Base-by-base conservation (phyloP, 2,888 invertebrate species). In the Thysanoteuthis rhombus region DNA sequence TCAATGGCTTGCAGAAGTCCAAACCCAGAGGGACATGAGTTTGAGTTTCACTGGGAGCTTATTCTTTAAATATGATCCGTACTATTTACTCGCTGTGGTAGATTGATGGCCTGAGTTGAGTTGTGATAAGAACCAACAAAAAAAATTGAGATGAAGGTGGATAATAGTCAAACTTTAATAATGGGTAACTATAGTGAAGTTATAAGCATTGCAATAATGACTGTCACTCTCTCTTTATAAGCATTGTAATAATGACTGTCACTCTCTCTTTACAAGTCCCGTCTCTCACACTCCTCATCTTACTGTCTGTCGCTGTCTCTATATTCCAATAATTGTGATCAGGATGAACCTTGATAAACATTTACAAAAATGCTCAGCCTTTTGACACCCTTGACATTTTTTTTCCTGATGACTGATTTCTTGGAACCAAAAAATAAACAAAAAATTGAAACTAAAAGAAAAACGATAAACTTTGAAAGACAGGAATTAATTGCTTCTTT, bases 361-460 rank as follows among this genome's bases (percentile, higher is more conserved):
- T 52, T 52, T 52, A 52, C 52, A 52, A 75, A 75, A 75, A 75
- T 75, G 75, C 75, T 36, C 75, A 75, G 75, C 75, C 75, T 75
- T 58, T n/a, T 75, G 75, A 75, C 75, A 75, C n/a, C 25, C n/a
- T 36, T 75, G 75, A 75, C 75, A 16, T 75, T n/a, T 75, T 75
- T 75, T 75, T 58, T 58, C 75, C 75, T 75, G 75, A 75, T 75
- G 75, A 75, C 75, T 75, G 75, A n/a, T 75, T 75, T 75, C 75
- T 75, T 36, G 75, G n/a, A 75, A n/a, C 8, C 12, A 75, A 75
- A 16, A 75, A 16, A n/a, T n/a, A 52, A 52, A 52, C 3, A n/a
- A n/a, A n/a, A n/a, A n/a, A n/a, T n/a, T n/a, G 19, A 47, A 47
- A 47, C 47, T 4, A n/a, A 75, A 75, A 75, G n/a, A 75, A n/a